A percentile compares a stretch with the other conserved stretches of the same genome.
These are phyloP conservation scores for Drosophila subquinaria DNA, from an alignment of 2,888 invertebrate species.

Conservation along the genomic window DNA sequence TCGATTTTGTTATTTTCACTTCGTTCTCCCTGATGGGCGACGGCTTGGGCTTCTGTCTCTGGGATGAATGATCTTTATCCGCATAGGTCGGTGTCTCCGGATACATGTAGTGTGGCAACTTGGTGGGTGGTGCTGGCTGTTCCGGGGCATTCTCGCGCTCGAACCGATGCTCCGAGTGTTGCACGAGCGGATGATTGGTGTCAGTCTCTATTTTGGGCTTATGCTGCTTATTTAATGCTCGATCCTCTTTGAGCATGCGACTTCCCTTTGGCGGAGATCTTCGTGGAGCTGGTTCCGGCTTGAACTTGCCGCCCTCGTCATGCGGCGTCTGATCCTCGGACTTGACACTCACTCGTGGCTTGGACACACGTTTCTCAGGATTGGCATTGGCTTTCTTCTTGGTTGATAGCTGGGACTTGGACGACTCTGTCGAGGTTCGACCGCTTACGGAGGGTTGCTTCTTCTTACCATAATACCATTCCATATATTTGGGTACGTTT, in stretches of 20 bases:
- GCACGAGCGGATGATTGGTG: slow-evolving; percentile 89
- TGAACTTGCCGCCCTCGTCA: slow-evolving; percentile 85
- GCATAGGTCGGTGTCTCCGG: slow-evolving; percentile 86
- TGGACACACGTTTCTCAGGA: slow-evolving; percentile 77
- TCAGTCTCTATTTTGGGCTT: slow-evolving; percentile 86
- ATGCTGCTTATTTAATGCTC: slow-evolving; percentile 87
- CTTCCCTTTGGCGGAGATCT: slow-evolving; percentile 83
- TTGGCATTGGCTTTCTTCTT: slow-evolving; percentile 58
- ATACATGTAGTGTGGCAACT: slow-evolving; percentile 88
- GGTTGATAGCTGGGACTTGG: slow-evolving; percentile 63
- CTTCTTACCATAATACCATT: slow-evolving; percentile 90
- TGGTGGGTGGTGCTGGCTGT: slow-evolving; percentile 87
- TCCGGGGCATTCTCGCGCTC: slow-evolving; percentile 87
- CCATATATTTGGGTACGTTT: slow-evolving; percentile 90
- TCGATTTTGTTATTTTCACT: slow-evolving; percentile 83
- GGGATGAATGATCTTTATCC: slow-evolving; percentile 57
- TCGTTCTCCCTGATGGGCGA: slow-evolving; percentile 85
- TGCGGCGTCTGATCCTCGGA: slow-evolving; percentile 69
- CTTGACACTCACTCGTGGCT: slow-evolving; percentile 81
- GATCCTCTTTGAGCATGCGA: slow-evolving; percentile 84
- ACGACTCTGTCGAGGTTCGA: slow-evolving; percentile 77
- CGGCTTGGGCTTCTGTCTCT: slow-evolving; percentile 77
- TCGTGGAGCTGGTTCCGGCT: slow-evolving; percentile 85
- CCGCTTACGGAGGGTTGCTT: slow-evolving; percentile 82
- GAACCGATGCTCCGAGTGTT: slow-evolving; percentile 92